These are phyloP conservation scores for Helicolenus hilgendorfi DNA, from an alignment of 2,797 vertebrate species.

Conservation along the genomic window DNA sequence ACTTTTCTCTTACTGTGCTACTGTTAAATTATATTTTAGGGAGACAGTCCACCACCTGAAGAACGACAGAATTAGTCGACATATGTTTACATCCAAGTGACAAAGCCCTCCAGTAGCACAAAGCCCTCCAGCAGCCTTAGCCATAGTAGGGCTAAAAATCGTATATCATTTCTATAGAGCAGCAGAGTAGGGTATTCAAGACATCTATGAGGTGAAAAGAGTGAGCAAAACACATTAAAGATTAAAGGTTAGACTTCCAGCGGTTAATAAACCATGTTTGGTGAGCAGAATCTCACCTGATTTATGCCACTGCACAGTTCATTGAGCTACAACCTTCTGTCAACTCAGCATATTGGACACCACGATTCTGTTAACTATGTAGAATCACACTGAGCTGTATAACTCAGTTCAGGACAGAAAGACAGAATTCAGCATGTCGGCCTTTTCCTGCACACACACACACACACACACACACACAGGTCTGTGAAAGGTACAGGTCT, in stretches of 20 bases:
- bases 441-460: neutral
- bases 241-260: conserved; percentile 6
- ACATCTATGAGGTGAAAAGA: neutral
- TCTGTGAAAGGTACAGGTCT: conserved; percentile 38
- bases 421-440: conserved; percentile 14
- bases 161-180: neutral
- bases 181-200: neutral
- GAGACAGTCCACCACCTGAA: neutral
- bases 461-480: neutral
- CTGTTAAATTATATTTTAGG: neutral
- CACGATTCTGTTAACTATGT: conserved; percentile 20
- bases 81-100: neutral
- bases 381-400: conserved; percentile 13
- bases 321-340: conserved; percentile 27
- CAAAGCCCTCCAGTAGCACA: neutral
- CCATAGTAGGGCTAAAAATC: neutral
- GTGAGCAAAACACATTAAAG: neutral
- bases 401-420: conserved; percentile 24
- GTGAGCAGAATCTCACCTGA: conserved; percentile 8
- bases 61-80: neutral
- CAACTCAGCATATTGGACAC: conserved; percentile 39
- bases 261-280: conserved; percentile 18
- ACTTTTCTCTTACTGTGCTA: neutral
- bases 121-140: neutral
- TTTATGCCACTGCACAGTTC: conserved; percentile 2